Conservation (phyloP, 2,888 invertebrate species). For the Stratiomys singularior region DNA sequence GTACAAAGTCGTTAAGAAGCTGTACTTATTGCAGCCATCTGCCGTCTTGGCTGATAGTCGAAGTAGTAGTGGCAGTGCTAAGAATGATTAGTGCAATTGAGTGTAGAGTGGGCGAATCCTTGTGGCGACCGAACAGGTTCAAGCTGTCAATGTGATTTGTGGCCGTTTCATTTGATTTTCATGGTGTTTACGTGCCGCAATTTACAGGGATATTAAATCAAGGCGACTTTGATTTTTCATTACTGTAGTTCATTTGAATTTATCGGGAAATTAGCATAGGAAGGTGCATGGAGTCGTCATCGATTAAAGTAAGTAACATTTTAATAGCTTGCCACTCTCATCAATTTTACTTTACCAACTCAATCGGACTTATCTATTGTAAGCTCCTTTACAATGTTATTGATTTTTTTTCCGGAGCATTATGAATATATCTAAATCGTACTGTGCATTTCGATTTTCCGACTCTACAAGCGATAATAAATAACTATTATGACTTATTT, state of each 20-base stretch:
- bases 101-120: constrained; percentile 18
- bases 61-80: background rate
- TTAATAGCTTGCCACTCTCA: too few relatives aligned
- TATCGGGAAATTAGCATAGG: background rate
- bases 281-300: background rate
- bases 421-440: too few relatives aligned
- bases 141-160: constrained; percentile 26
- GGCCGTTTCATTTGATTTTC: background rate
- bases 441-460: too few relatives aligned
- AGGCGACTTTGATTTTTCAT: background rate
- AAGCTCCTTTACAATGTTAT: too few relatives aligned
- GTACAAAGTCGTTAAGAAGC: background rate
- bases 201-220: constrained; percentile 2
- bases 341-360: too few relatives aligned
- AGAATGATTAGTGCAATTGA: constrained; percentile 24
- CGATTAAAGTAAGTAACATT: background rate
- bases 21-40: background rate
- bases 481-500: too few relatives aligned
- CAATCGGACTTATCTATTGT: too few relatives aligned
- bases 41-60: background rate
- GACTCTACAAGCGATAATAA: too few relatives aligned
- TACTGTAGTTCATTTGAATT: background rate
- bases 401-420: too few relatives aligned
- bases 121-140: background rate
- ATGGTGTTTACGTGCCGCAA: background rate